phyloP scores from a whole-genome alignment of 1,140 invertebrate species.

The Aethina tumida region DNA sequence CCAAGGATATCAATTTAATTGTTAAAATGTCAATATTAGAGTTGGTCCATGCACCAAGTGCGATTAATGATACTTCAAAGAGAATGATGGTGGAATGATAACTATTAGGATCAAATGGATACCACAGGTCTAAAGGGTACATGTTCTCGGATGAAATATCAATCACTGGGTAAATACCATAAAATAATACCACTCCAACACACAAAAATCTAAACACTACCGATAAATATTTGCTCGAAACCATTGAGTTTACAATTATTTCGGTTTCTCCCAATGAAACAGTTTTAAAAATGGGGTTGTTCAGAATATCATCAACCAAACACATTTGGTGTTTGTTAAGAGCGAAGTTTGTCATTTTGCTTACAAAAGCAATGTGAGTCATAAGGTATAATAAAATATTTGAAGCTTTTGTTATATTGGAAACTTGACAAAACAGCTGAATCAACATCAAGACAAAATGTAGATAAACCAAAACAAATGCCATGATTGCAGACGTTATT shows the following conservation, averaged over 20 bases:
- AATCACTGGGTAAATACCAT: slow-evolving; percentile 7
- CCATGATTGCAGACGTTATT: too few species aligned
- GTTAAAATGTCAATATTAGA: slow-evolving; percentile 12
- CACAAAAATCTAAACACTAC: slow-evolving; percentile 8
- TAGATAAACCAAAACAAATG: too few species aligned
- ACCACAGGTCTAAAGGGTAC: slow-evolving; percentile 8
- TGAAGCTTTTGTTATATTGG: slow-evolving; percentile 9
- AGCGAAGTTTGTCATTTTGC: slow-evolving; percentile 9
- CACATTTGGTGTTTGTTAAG: slow-evolving; percentile 1
- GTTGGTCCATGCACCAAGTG: slow-evolving; percentile 10
- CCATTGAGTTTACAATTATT: slow-evolving; percentile 5
- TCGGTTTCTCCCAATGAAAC: slow-evolving; percentile 3
- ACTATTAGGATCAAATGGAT: slow-evolving; percentile 8
- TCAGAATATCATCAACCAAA: slow-evolving; percentile 9
- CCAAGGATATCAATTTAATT: slow-evolving; percentile 6
- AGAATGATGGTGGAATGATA: slow-evolving; percentile 7
- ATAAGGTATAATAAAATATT: slow-evolving; percentile 6
- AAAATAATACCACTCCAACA: slow-evolving; percentile 5
- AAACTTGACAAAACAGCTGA: background rate
- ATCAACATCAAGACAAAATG: slow-evolving; percentile 1
- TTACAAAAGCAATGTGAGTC: slow-evolving; percentile 11
- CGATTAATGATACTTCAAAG: slow-evolving; percentile 5
- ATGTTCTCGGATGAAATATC: slow-evolving; percentile 5
- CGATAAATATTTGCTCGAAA: slow-evolving; percentile 1
- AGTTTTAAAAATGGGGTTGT: slow-evolving; percentile 6